These are phyloP conservation scores for Trogon surrucura DNA, from an alignment of 2,113 vertebrate genomes.

Conservation along the genomic window DNA sequence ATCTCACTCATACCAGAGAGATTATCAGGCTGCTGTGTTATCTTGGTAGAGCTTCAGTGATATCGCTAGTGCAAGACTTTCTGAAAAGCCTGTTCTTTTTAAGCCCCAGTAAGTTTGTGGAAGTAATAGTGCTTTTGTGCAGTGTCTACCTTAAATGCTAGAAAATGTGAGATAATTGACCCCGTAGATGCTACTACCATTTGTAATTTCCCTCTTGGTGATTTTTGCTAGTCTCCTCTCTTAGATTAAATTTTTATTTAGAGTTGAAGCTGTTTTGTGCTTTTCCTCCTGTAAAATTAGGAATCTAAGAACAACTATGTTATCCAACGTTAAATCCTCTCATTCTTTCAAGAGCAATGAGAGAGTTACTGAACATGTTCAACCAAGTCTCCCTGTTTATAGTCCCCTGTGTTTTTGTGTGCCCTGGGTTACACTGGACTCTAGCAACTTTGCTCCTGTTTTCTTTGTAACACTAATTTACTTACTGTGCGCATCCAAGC, in stretches of 20 bases:
- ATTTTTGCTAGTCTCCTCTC: neutral
- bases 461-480: neutral
- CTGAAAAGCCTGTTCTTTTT: neutral
- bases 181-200: neutral
- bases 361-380: neutral
- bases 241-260: neutral
- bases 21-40: neutral
- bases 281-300: neutral
- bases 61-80: neutral
- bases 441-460: neutral
- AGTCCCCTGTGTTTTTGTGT: accelerated
- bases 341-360: neutral
- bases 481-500: neutral
- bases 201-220: neutral
- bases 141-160: neutral
- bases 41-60: neutral
- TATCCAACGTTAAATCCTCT: neutral
- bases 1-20: neutral
- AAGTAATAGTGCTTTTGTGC: neutral
- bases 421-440: neutral
- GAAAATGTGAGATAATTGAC: neutral
- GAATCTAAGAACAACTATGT: neutral
- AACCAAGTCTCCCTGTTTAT: neutral
- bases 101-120: neutral
- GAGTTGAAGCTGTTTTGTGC: neutral